A percentile compares a stretch with the other conserved stretches of the same genome.
Evolutionary conservation across 2,113 vertebrate genomes (phyloP).

Genomic region (Podarcis raffonei): DNA sequence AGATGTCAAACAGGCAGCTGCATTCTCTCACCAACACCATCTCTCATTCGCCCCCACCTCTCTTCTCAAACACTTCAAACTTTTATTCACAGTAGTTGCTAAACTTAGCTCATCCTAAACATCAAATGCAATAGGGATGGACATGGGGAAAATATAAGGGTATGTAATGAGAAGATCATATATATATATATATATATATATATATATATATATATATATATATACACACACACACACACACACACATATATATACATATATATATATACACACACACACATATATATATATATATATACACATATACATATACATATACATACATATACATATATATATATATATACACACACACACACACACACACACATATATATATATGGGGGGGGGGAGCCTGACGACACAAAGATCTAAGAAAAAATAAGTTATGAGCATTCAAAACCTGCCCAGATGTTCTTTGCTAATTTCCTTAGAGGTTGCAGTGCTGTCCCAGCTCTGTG

Average conservation of each 20-base stretch:
- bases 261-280: no score
- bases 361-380: no score
- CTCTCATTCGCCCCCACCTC: background rate
- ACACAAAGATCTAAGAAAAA: background rate
- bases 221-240: no score
- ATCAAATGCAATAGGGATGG: conserved; percentile 28
- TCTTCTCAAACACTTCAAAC: conserved; percentile 49
- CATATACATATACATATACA: background rate
- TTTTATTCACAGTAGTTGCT: conserved; percentile 64
- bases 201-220: no score
- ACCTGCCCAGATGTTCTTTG: background rate
- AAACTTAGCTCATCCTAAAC: conserved; percentile 57
- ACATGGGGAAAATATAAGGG: conserved; percentile 28
- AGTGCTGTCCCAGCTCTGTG: background rate
- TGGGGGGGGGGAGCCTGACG: background rate
- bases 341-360: no score
- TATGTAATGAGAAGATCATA: conserved; percentile 15
- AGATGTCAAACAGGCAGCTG: conserved; percentile 53
- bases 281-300: background rate
- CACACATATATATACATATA: background rate
- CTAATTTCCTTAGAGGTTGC: background rate
- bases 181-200: background rate
- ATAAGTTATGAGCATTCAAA: background rate
- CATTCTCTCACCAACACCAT: conserved; percentile 25
- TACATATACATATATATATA: background rate